phyloP scores from a whole-genome alignment of 2,888 invertebrate species.

The Eretmocerus hayati region DNA sequence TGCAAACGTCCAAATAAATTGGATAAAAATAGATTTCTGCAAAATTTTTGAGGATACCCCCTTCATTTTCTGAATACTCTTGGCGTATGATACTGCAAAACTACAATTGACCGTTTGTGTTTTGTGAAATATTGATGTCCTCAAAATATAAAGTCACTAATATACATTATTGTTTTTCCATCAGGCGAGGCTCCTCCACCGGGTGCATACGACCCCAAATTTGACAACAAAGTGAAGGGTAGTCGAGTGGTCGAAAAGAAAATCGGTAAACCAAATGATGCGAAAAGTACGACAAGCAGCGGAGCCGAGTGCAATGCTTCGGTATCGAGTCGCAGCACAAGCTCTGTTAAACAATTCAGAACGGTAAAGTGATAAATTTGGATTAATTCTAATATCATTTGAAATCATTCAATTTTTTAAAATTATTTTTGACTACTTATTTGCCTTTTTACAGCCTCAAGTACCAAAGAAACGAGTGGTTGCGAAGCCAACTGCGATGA shows the following conservation, averaged over 20 bases:
- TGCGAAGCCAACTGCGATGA: conserved; percentile 24
- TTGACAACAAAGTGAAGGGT: conserved; percentile 41
- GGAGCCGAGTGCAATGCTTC: conserved; percentile 36
- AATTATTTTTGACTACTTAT: neutral
- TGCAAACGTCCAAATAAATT: no score
- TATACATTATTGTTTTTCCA: neutral
- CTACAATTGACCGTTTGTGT: no score
- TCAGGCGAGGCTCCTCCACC: conserved; percentile 50
- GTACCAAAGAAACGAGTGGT: conserved; percentile 30
- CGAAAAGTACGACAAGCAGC: conserved; percentile 41
- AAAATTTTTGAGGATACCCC: no score
- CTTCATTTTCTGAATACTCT: no score
- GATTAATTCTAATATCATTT: neutral
- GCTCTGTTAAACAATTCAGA: conserved; percentile 26
- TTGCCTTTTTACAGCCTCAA: conserved; percentile 30
- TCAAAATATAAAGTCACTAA: no score
- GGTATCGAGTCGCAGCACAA: conserved; percentile 26
- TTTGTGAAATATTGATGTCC: no score
- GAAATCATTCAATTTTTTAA: neutral
- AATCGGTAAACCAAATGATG: conserved; percentile 41
- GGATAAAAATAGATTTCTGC: no score
- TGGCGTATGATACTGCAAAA: no score
- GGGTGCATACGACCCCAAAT: conserved; percentile 50
- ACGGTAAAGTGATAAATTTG: conserved; percentile 29
- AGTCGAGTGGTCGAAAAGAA: conserved; percentile 13